These are phyloP conservation scores for Drosophila tripunctata DNA, from an alignment of 2,888 invertebrate species.

Conservation along the genomic window DNA sequence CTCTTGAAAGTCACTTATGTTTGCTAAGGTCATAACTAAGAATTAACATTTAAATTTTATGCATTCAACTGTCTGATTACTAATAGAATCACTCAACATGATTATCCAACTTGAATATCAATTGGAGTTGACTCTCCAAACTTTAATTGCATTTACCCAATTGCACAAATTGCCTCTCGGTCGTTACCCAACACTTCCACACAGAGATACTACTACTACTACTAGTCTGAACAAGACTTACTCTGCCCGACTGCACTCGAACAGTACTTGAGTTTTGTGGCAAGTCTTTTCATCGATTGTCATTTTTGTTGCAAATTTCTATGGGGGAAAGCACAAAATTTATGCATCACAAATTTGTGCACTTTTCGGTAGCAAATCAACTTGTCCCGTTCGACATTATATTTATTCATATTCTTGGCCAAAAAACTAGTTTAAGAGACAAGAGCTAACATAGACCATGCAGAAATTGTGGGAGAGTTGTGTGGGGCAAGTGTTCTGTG, in stretches of 20 bases:
- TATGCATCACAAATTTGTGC: slow-evolving; percentile 30
- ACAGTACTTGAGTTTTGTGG: background rate
- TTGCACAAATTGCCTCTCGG: slow-evolving; percentile 19
- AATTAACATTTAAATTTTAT: slow-evolving; percentile 3
- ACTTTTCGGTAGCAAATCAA: slow-evolving; percentile 60
- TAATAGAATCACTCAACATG: slow-evolving; percentile 1
- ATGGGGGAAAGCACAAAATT: slow-evolving; percentile 14
- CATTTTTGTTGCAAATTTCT: slow-evolving; percentile 36
- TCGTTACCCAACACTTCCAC: slow-evolving; percentile 1
- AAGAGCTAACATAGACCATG: too few relatives aligned
- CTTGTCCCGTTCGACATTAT: slow-evolving; percentile 61
- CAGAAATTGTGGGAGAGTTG: background rate
- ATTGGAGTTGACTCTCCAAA: slow-evolving; percentile 3
- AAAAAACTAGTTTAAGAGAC: slow-evolving; percentile 39
- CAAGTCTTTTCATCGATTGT: slow-evolving; percentile 23
- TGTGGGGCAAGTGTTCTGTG: slow-evolving; percentile 55
- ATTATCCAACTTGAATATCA: slow-evolving; percentile 4
- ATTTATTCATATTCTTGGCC: slow-evolving; percentile 74
- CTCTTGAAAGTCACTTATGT: background rate
- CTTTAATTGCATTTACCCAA: slow-evolving; percentile 13
- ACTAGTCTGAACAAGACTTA: slow-evolving; percentile 4
- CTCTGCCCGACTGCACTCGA: slow-evolving; percentile 13
- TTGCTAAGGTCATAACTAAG: background rate
- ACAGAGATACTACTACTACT: background rate
- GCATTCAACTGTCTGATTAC: slow-evolving; percentile 4